These are phyloP conservation scores for Clytia hemisphaerica DNA, from an alignment of 30 jellyfish, hydroid and myxozoan species.

Conservation along the genomic window DNA sequence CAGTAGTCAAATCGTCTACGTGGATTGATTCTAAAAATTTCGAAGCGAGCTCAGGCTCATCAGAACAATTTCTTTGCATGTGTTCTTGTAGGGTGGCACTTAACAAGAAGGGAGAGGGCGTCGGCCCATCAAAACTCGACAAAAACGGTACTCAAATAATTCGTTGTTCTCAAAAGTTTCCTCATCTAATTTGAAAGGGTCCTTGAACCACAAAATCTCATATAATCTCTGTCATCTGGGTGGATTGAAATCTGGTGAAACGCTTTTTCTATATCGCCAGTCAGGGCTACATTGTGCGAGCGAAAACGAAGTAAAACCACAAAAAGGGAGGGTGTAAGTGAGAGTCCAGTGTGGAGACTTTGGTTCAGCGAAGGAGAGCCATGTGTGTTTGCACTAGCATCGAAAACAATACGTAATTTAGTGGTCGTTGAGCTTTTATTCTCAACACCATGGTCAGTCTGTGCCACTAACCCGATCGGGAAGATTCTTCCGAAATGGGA, in stretches of 20 bases:
- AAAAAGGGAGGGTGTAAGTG: constrained; percentile 1
- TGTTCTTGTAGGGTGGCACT: constrained; percentile 15
- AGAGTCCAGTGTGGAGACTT: constrained; percentile 24
- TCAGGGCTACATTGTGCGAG: constrained; percentile 3
- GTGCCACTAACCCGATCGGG: too few relatives aligned
- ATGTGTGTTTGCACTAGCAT: constrained; percentile 12
- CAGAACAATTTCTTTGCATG: background rate
- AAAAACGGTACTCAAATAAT: constrained; percentile 7
- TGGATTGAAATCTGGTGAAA: constrained; percentile 11
- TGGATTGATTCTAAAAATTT: constrained; percentile 10
- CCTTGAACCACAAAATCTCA: constrained; percentile 7
- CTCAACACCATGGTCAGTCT: constrained; percentile 42
- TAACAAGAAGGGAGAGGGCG: constrained; percentile 22
- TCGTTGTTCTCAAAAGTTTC: too few relatives aligned
- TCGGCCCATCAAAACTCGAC: constrained; percentile 22
- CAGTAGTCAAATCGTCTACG: constrained; percentile 17
- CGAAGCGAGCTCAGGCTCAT: constrained; percentile 20
- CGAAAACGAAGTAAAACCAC: constrained; percentile 4
- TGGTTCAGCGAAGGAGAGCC: constrained; percentile 17
- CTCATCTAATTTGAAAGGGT: too few relatives aligned
- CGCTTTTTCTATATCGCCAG: constrained; percentile 26
- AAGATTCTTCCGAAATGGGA: too few relatives aligned
- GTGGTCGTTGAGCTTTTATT: constrained; percentile 18
- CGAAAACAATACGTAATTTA: constrained; percentile 33
- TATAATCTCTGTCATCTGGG: constrained; percentile 25